A percentile compares a stretch with the other conserved stretches of the same genome.
These are phyloP conservation scores for Nyctalus aviator DNA, from an alignment of 2,797 vertebrate genomes.

Conservation along the genomic window DNA sequence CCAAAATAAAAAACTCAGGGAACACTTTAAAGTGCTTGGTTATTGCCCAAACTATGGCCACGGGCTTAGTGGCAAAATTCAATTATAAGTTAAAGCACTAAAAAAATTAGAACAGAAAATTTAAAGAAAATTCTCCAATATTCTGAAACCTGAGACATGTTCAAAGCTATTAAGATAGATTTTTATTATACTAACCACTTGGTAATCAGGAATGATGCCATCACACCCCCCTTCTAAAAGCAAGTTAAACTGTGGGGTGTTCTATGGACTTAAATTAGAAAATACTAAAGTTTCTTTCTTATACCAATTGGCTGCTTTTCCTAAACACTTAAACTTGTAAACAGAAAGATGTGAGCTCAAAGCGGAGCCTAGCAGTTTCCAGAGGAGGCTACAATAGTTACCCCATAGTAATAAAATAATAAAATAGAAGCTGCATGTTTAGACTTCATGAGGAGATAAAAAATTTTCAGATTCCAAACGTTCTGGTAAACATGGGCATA, in stretches of 20 bases:
- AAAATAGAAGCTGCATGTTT: background rate
- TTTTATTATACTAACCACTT: background rate
- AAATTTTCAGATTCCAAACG: background rate
- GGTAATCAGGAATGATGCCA: background rate
- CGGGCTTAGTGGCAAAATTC: background rate
- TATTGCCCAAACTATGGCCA: background rate
- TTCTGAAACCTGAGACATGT: background rate
- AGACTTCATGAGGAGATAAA: background rate
- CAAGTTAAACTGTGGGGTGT: no score
- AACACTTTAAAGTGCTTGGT: background rate
- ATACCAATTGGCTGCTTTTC: background rate
- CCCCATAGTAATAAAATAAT: background rate
- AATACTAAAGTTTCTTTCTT: background rate
- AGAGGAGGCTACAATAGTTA: fast-evolving
- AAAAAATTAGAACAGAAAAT: background rate
- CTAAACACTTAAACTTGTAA: background rate
- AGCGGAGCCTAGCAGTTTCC: background rate
- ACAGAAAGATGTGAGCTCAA: background rate
- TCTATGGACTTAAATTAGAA: background rate
- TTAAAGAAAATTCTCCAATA: conserved; percentile 4
- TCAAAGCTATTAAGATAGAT: background rate
- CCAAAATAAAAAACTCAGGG: background rate
- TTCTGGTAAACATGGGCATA: background rate
- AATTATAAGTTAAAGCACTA: background rate
- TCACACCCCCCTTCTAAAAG: background rate